Conservation (phyloP, 1,140 invertebrate species). For the Centruroides sculpturatus region DNA sequence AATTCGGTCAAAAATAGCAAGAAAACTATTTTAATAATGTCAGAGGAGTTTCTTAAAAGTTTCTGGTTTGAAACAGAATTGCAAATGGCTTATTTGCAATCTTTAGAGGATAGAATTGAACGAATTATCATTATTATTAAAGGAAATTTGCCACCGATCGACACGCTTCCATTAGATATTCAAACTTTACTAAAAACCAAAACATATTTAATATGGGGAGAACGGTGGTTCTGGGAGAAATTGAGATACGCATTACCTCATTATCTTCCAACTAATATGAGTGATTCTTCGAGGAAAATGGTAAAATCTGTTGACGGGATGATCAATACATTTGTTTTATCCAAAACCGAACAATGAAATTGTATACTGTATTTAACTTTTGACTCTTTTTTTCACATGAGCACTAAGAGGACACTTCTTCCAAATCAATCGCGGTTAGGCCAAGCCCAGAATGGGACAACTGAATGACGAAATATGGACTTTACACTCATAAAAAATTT, state of each 20-base stretch:
- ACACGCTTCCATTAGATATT: slow-evolving; percentile 23
- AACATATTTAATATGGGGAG: slow-evolving; percentile 32
- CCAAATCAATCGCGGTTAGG: no score
- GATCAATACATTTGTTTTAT: no score
- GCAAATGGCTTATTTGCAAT: slow-evolving; percentile 47
- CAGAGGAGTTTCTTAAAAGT: slow-evolving; percentile 80
- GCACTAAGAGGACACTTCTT: no score
- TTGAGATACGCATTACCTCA: slow-evolving; percentile 26
- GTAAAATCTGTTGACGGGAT: no score
- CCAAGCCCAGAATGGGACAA: no score
- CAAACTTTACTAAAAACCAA: slow-evolving; percentile 18
- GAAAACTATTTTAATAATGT: slow-evolving; percentile 79
- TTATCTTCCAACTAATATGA: no score
- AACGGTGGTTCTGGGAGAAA: slow-evolving; percentile 27
- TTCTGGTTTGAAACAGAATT: slow-evolving; percentile 88
- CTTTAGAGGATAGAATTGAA: slow-evolving; percentile 17
- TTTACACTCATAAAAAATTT: no score
- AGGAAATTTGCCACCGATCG: slow-evolving; percentile 40
- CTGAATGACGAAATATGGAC: no score
- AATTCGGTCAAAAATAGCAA: slow-evolving; percentile 73
- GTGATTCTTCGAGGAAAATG: no score
- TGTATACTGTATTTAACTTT: no score
- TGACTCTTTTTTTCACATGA: no score
- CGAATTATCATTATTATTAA: slow-evolving; percentile 65
- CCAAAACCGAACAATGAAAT: no score